phyloP scores from a whole-genome alignment of 2,888 invertebrate genomes.

The Blastobasis lacticolella region DNA sequence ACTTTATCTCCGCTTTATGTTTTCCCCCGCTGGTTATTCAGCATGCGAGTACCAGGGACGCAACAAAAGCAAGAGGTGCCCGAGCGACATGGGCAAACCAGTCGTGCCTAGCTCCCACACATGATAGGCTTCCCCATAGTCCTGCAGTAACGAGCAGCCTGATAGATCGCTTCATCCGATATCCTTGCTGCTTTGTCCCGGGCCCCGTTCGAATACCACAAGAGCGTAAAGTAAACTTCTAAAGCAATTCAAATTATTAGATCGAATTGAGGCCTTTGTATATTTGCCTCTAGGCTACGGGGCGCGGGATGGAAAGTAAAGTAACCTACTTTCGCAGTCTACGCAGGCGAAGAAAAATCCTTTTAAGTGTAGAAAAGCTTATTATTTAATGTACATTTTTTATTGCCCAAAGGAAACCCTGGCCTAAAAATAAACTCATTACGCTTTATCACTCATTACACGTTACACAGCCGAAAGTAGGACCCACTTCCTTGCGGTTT shows the following conservation, averaged over 20 bases:
- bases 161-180: slow-evolving; percentile 66
- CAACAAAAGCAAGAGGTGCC: slow-evolving; percentile 37
- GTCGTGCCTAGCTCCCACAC: slow-evolving; percentile 63
- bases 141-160: slow-evolving; percentile 53
- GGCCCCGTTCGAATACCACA: slow-evolving; percentile 5
- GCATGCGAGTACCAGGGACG: slow-evolving; percentile 14
- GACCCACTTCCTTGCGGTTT: slow-evolving; percentile 12
- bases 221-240: not conserved
- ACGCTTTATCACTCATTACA: not conserved
- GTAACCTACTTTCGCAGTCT: no score
- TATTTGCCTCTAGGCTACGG: not conserved
- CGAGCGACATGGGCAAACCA: slow-evolving; percentile 58
- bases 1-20: not conserved
- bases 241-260: not conserved
- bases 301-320: no score
- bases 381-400: no score
- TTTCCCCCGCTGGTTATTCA: slow-evolving; percentile 1
- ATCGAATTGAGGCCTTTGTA: not conserved
- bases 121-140: slow-evolving; percentile 54
- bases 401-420: not conserved
- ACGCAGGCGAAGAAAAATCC: no score
- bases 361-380: no score
- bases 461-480: slow-evolving; percentile 2
- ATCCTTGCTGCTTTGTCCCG: slow-evolving; percentile 19
- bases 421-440: slow-evolving; percentile 1